Base-by-base conservation (phyloP, 1,140 invertebrate genomes). In the Halesus radiatus region DNA sequence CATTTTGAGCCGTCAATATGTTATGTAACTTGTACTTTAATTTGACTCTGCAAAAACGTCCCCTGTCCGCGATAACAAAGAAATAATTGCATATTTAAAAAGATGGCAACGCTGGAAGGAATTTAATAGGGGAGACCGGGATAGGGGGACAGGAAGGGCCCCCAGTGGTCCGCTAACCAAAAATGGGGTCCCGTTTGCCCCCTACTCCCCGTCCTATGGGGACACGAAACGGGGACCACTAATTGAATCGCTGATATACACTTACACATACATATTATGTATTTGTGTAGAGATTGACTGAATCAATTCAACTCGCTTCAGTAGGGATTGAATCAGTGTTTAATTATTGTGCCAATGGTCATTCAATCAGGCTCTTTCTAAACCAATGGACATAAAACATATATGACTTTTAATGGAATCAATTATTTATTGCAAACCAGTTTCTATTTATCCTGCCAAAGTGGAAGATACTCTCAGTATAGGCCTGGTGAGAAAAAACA, bases 211-310 rank as follows among this genome's bases (percentile, higher is more conserved):
- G 15, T 23, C 15, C 23, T 60, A 60, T 20, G 3, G 20, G 56
- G 18, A 60, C 18, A 22, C 22, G 62, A 16, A 29, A 60, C 18
- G 56, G 23, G 26, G 62, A 66, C 6, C 26, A 16, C 29, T 66
- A 66, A 66, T 66, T 66, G 62, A 66, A 66, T 6, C n/a, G 26
- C 62, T 66, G 62, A 66, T 66, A 66, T 66, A n/a, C n/a, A 16
- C 32, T 16, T n/a, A n/a, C n/a, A n/a, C 29, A 66, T 60, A 45
- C 37, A 45, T 45, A 45, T 13, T 45, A 45, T 13, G 13, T 45
- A 13, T 45, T 7, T 45, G 10, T 45, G 7, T 3, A 45, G 8
- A 45, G 37, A 45, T 45, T 45, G 37, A 45, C 5, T 45, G 8
- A 45, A 45, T 45, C 37, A 45, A 45, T 45, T 45, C 10, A 45